phyloP scores from a whole-genome alignment of 1,140 invertebrate genomes.

The Luehdorfia chinensis region DNA sequence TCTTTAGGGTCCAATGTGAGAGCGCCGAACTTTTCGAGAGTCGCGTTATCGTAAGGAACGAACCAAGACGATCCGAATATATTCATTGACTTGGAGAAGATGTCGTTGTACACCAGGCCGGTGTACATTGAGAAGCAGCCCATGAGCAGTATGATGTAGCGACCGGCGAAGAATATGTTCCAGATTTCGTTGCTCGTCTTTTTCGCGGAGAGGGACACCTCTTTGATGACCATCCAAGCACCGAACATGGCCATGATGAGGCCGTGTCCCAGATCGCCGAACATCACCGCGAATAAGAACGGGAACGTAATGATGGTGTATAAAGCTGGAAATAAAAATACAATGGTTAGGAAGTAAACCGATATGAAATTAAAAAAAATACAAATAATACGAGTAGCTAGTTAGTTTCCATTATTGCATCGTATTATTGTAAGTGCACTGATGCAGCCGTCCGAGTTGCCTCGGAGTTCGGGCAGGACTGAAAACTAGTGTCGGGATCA shows the following conservation, averaged over 20 bases:
- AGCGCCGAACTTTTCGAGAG: conserved; percentile 66
- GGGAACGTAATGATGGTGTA: conserved; percentile 98
- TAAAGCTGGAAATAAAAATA: conserved; percentile 81
- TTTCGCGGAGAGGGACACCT: conserved; percentile 82
- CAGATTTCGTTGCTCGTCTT: conserved; percentile 92
- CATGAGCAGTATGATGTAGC: conserved; percentile 99
- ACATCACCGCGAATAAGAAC: conserved; percentile 99
- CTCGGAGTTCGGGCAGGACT: no score
- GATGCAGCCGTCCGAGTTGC: no score
- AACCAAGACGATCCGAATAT: conserved; percentile 93
- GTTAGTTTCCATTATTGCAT: no score
- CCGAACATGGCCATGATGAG: conserved; percentile 87
- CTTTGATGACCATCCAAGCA: conserved; percentile 86
- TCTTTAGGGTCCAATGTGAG: conserved; percentile 83
- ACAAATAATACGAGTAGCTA: no score
- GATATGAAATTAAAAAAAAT: no score
- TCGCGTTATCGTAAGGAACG: conserved; percentile 77
- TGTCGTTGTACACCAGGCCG: conserved; percentile 98
- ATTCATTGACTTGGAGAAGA: conserved; percentile 97
- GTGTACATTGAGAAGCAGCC: conserved; percentile 98
- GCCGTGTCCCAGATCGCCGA: conserved; percentile 97
- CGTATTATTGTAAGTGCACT: no score
- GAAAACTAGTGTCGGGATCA: no score
- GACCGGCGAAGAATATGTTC: conserved; percentile 97
- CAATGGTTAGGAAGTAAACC: background rate